Conservation (phyloP, 2,797 vertebrate species). For the Betta splendens region DNA sequence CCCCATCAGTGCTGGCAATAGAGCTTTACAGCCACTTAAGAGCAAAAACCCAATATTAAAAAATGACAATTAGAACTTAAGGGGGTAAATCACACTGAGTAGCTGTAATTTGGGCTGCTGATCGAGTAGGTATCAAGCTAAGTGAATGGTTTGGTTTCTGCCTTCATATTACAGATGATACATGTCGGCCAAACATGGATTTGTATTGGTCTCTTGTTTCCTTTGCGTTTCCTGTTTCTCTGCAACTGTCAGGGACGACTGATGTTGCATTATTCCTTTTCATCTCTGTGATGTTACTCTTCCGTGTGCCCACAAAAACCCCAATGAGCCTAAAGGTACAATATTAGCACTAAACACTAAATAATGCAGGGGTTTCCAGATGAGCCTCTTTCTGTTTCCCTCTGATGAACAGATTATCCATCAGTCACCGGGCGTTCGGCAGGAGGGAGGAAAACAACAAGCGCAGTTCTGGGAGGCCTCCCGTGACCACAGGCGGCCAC, state of each 20-base stretch:
- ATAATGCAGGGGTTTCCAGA: conserved; percentile 57
- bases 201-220: conserved; percentile 6
- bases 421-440: conserved; percentile 63
- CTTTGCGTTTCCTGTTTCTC: too few species aligned
- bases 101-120: conserved; percentile 29
- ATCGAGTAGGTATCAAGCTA: conserved; percentile 31
- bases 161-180: background rate
- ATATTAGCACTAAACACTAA: conserved; percentile 51
- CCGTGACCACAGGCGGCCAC: conserved; percentile 13
- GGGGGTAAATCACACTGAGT: conserved; percentile 38
- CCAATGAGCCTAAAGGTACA: conserved; percentile 33
- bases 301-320: conserved; percentile 35
- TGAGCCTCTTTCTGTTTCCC: conserved; percentile 53
- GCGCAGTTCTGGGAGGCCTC: conserved; percentile 22
- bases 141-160: background rate
- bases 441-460: conserved; percentile 44
- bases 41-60: conserved; percentile 52
- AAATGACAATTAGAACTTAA: conserved; percentile 37
- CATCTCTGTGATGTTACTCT: conserved; percentile 24
- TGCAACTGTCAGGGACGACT: conserved; percentile 22
- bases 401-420: conserved; percentile 60
- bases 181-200: background rate
- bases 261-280: conserved; percentile 34
- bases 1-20: conserved; percentile 28
- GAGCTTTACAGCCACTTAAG: conserved; percentile 50